Base-by-base conservation (phyloP, 2,113 vertebrate species). In the Sylvietta virens region DNA sequence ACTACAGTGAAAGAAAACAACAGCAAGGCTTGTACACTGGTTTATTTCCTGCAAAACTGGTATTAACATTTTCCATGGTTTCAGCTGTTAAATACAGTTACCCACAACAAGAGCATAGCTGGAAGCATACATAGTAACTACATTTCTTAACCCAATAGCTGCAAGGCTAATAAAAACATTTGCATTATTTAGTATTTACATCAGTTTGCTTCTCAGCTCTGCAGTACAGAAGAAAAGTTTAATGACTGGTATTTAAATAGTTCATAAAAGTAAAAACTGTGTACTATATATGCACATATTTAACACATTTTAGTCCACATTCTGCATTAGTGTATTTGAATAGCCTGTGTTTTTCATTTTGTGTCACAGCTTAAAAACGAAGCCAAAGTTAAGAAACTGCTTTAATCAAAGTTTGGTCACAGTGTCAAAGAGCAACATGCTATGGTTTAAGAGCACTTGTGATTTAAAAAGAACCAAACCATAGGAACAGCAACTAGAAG, bases 41-140 rank as follows among this genome's bases (percentile, higher is more conserved):
- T 97, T 97, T 98, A 85, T 97, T 97, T 97, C 90, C 62, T 74
- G 76, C 50, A 70, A 61, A 45, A 66, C 72, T 58, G 17, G 20
- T 87, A 30, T 35, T 37, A 71, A 62, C 20, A 33, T 83, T 57
- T 88, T 40, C 73, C 61, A 3, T 8, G 21, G 66, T 81, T 83
- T 57, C 48, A 81, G 12, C 35, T 42, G 47, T 73, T 39, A 84
- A 93, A 86, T 15, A 27, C 33, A 73, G 57, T 44, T 71, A 69
- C 16, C 53, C 84, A 78, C 90, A 62, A 51, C 44, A 86, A 77
- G 70, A 56, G 18, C 16, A 24, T 27, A 26, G 58, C 50, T 92
- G 66, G 73, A 73, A 88, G 40, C 19, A 3, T 22, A 17, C 23
- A 9, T 9, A 58, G 6, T 47, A 82, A 48, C n/a, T 60, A 9